Evolutionary conservation across 2,797 vertebrate species (phyloP).

Genomic region (Mionectes olivaceus): DNA sequence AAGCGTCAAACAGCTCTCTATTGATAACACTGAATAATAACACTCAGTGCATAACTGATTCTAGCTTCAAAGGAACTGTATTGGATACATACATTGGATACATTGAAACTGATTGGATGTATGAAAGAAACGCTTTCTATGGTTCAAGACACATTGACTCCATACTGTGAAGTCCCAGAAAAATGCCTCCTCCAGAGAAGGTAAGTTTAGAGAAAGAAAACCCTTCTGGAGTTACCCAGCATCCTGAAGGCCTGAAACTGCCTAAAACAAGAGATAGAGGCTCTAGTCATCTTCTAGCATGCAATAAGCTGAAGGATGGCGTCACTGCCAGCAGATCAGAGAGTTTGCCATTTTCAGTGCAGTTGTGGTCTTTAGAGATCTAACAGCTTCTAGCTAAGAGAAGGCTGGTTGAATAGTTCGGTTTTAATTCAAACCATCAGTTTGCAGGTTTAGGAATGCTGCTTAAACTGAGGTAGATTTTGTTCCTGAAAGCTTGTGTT

Average conservation of each 20-base stretch:
- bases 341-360: not conserved
- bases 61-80: not conserved
- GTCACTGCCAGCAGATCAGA: not conserved
- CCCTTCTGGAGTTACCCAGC: not conserved
- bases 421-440: not conserved
- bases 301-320: not conserved
- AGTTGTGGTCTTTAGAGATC: not conserved
- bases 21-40: not conserved
- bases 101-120: not conserved
- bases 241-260: not conserved
- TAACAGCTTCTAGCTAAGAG: not conserved
- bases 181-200: not conserved
- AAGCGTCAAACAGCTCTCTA: not conserved
- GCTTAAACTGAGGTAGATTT: constrained; percentile 6
- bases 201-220: not conserved
- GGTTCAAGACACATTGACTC: not conserved
- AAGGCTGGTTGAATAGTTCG: not conserved
- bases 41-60: not conserved
- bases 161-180: not conserved
- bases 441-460: not conserved
- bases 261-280: not conserved
- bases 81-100: not conserved
- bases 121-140: not conserved
- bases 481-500: not conserved
- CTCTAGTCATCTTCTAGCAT: not conserved